phyloP scores from a whole-genome alignment of 2,113 vertebrate species.

The Tetraodon nigroviridis region DNA sequence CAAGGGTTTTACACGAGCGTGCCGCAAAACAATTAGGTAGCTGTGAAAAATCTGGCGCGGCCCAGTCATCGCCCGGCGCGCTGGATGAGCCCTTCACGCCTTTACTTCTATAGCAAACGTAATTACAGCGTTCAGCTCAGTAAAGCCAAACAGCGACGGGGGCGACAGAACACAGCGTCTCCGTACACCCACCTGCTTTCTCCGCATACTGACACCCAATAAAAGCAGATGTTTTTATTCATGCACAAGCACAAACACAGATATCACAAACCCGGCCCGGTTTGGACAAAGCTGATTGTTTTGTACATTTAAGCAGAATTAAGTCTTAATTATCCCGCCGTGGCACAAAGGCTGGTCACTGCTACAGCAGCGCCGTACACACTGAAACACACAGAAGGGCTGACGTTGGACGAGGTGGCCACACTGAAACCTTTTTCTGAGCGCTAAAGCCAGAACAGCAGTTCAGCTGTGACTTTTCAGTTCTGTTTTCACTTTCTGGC shows the following conservation, averaged over 20 bases:
- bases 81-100: slow-evolving; percentile 22
- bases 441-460: too few species aligned
- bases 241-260: neutral
- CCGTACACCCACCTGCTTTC: slow-evolving; percentile 1
- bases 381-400: too few species aligned
- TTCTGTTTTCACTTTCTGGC: too few species aligned
- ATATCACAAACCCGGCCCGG: neutral
- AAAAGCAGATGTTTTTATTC: slow-evolving; percentile 6
- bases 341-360: neutral
- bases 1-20: slow-evolving; percentile 16
- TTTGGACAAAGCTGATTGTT: neutral
- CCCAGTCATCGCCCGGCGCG: slow-evolving; percentile 15
- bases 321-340: neutral
- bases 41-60: slow-evolving; percentile 23
- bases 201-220: neutral
- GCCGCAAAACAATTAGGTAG: slow-evolving; percentile 35
- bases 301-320: neutral
- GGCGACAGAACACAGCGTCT: slow-evolving; percentile 7
- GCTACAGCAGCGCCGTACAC: too few species aligned
- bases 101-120: slow-evolving; percentile 17
- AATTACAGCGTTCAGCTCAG: slow-evolving; percentile 8
- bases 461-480: too few species aligned
- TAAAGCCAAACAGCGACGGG: slow-evolving; percentile 19
- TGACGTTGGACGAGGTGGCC: too few species aligned
- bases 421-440: too few species aligned